A percentile compares a stretch with the other conserved stretches of the same genome.
Evolutionary conservation across 2,888 invertebrate genomes (phyloP).

Genomic region (Drosophila kambysellisi): DNA sequence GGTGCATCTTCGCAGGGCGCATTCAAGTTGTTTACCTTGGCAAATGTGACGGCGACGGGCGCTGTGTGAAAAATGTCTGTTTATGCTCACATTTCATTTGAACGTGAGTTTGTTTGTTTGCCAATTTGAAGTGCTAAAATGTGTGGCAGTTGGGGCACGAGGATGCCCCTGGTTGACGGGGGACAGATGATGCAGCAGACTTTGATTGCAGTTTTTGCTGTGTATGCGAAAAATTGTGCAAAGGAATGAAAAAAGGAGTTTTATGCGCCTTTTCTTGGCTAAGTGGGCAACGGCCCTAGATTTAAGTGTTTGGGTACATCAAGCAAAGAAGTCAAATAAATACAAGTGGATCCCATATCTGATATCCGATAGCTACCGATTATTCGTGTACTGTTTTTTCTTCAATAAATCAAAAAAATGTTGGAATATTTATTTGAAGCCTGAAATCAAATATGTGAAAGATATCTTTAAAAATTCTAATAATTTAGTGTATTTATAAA

Average conservation of each 20-base stretch:
- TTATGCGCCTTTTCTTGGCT: not conserved
- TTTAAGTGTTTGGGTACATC: constrained; percentile 16
- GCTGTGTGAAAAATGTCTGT: constrained; percentile 79
- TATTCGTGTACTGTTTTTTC: not conserved
- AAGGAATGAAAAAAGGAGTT: constrained; percentile 2
- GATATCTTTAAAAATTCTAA: not conserved
- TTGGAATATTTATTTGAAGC: not conserved
- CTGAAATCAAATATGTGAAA: not conserved
- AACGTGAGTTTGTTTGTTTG: constrained; percentile 79
- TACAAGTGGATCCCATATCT: not conserved
- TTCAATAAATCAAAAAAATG: not conserved
- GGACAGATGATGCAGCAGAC: constrained; percentile 39
- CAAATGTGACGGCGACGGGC: constrained; percentile 49
- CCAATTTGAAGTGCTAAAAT: constrained; percentile 76
- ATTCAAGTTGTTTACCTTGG: constrained; percentile 77
- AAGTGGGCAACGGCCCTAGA: constrained; percentile 29
- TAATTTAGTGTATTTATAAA: not conserved
- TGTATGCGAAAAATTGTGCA: constrained; percentile 54
- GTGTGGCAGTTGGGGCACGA: constrained; percentile 13
- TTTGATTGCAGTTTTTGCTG: constrained; percentile 78
- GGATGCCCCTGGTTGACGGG: constrained; percentile 9
- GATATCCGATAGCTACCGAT: constrained; percentile 6
- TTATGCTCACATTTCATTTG: constrained; percentile 80
- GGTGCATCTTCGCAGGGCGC: constrained; percentile 60
- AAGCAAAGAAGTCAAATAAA: constrained; percentile 13